Percentiles rank a stretch among this genome's conserved stretches.
Conservation (phyloP, 2,797 vertebrate genomes). For the Liasis olivaceus region DNA sequence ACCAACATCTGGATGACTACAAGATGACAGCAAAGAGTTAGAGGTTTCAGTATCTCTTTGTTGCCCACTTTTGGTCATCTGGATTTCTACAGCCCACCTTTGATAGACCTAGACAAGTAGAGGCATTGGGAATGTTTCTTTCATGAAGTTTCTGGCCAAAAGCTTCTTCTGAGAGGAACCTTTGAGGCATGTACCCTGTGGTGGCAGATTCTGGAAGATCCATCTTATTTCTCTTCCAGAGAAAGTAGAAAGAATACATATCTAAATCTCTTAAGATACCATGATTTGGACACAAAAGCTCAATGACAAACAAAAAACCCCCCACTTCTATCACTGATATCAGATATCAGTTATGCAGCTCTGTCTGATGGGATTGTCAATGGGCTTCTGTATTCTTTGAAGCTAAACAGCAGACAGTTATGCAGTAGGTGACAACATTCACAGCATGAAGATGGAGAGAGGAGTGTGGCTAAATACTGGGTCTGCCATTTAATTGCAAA, state of each 20-base stretch:
- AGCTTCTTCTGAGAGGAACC: background rate
- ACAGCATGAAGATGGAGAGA: background rate
- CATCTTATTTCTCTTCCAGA: background rate
- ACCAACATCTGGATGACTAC: background rate
- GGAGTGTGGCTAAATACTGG: background rate
- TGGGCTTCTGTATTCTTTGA: background rate
- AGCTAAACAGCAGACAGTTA: background rate
- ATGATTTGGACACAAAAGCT: background rate
- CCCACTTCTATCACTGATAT: background rate
- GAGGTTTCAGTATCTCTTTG: background rate
- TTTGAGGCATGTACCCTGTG: background rate
- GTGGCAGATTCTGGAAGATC: background rate
- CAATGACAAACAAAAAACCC: background rate
- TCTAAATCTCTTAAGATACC: background rate
- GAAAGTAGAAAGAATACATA: background rate
- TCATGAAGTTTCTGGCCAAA: background rate
- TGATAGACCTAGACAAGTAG: background rate
- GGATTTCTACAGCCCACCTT: background rate
- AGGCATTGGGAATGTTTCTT: background rate
- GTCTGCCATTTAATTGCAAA: background rate
- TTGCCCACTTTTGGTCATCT: background rate
- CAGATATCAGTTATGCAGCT: background rate
- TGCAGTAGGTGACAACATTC: background rate
- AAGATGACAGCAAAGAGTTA: background rate
- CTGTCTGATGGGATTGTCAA: background rate